Percentiles rank a stretch among this genome's conserved stretches.
phyloP scores from a whole-genome alignment of 2,797 vertebrate genomes.

The Trematomus bernacchii region DNA sequence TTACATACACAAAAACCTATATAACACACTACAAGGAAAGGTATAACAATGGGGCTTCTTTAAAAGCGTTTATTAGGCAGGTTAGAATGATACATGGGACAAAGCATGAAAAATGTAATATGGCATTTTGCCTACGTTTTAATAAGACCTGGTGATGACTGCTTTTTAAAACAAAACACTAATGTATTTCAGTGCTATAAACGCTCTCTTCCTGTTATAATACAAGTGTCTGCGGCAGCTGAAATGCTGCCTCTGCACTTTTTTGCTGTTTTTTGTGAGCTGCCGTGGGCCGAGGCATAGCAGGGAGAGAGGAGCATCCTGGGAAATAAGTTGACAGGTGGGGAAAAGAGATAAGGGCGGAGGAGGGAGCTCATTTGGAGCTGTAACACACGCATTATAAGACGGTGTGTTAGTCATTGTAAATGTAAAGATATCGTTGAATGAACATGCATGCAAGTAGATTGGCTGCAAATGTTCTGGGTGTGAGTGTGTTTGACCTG shows the following conservation, averaged over 20 bases:
- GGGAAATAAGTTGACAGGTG: constrained; percentile 52
- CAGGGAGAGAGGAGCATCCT: constrained; percentile 25
- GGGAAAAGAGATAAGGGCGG: constrained; percentile 38
- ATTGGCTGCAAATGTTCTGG: neutral
- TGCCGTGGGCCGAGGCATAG: neutral
- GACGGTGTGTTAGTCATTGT: neutral
- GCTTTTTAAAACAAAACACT: neutral
- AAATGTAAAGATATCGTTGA: neutral
- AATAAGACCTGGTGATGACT: neutral
- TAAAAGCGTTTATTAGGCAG: neutral
- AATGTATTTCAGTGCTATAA: neutral
- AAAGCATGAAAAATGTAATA: constrained; percentile 1
- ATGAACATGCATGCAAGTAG: neutral
- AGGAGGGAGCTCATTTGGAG: constrained; percentile 25
- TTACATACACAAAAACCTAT: too few relatives aligned
- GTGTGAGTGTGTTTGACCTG: constrained; percentile 7
- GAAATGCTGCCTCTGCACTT: constrained; percentile 42
- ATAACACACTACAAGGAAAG: too few relatives aligned
- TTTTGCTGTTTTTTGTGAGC: neutral
- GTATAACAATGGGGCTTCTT: neutral
- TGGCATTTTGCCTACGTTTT: neutral
- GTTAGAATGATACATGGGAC: neutral
- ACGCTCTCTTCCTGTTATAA: neutral
- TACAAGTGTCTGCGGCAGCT: constrained; percentile 15
- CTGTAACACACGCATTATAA: constrained; percentile 12